Evolutionary conservation across 2,113 vertebrate genomes (phyloP), one percentile per base, ranked within the genome.

Genomic region (Cheilinus undulatus): DNA sequence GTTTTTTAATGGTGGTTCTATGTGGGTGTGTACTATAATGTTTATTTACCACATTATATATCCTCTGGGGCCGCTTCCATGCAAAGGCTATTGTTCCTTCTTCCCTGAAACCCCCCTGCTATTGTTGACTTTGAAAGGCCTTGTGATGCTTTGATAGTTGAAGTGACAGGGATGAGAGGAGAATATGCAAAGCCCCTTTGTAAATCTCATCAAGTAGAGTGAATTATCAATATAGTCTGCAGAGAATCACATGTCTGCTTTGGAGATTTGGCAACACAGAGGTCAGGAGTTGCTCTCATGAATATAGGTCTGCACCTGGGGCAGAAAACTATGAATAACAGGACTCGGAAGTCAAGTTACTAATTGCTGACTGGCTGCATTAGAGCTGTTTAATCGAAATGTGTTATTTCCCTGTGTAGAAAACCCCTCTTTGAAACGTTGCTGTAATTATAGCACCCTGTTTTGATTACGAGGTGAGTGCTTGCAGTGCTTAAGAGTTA

Each of bases 131-230:
- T 26, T 56, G 53, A 80, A 73, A 80, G 62, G 69, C 59, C 24
- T 26, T 8, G 64, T 48, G 73, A 81, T 73, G 74, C 72, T 72
- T 65, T 76, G 77, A 82, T 76, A 80, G 53, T 23, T 62, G 46
- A 69, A 77, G 69, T 86, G 76, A 83, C 71, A 50, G 65, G 73
- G 70, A 76, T 62, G 66, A 78, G 58, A 38, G 60, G 38, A 69
- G 77, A 82, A 81, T 83, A 80, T 84, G 82, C 72, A 88, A 90
- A 88, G 63, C 66, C 50, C 20, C 51, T 34, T 53, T 59, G 54
- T 72, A 85, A 85, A 86, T 88, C 77, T 75, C 82, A 83, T 85
- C 82, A 85, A 85, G 76, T 48, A 69, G 60, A 64, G 49, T 50
- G 80, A 87, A 82, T 85, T 73, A 58, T 63, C 74, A 80, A 58